Evolutionary conservation across 2,113 vertebrate species (phyloP).

Genomic region (Hemicordylus capensis): DNA sequence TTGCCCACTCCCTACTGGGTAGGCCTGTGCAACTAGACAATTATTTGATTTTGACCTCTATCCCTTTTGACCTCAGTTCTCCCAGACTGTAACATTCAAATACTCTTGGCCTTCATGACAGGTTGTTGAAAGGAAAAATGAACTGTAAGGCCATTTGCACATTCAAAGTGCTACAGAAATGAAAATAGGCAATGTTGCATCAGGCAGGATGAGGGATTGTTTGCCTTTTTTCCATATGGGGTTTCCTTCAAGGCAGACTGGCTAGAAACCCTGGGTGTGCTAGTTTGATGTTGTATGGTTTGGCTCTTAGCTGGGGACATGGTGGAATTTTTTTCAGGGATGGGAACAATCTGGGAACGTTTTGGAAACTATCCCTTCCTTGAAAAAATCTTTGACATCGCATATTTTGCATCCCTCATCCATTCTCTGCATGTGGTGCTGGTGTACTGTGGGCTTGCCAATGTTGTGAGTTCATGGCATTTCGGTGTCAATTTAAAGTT

Average conservation of each 20-base stretch:
- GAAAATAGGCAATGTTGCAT: not conserved
- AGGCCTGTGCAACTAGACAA: too few relatives aligned
- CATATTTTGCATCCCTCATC: not conserved
- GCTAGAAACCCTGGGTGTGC: not conserved
- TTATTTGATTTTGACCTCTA: too few relatives aligned
- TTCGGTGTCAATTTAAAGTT: not conserved
- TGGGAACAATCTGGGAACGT: too few relatives aligned
- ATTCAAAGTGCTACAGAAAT: not conserved
- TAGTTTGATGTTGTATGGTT: not conserved
- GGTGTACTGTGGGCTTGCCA: not conserved
- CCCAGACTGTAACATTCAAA: not conserved
- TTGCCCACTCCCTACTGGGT: too few relatives aligned
- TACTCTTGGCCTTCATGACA: not conserved
- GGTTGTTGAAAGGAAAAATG: not conserved
- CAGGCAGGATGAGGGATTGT: not conserved
- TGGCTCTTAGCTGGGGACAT: not conserved
- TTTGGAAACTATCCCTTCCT: not conserved
- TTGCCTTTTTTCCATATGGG: not conserved
- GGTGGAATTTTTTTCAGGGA: too few relatives aligned
- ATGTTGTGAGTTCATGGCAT: too few relatives aligned
- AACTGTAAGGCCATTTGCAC: not conserved
- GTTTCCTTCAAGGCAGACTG: not conserved
- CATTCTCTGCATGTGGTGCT: not conserved
- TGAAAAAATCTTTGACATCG: not conserved
- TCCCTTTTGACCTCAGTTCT: not conserved